Evolutionary conservation across 2,888 invertebrate genomes (phyloP).

Genomic region (Lydus trimaculatus): DNA sequence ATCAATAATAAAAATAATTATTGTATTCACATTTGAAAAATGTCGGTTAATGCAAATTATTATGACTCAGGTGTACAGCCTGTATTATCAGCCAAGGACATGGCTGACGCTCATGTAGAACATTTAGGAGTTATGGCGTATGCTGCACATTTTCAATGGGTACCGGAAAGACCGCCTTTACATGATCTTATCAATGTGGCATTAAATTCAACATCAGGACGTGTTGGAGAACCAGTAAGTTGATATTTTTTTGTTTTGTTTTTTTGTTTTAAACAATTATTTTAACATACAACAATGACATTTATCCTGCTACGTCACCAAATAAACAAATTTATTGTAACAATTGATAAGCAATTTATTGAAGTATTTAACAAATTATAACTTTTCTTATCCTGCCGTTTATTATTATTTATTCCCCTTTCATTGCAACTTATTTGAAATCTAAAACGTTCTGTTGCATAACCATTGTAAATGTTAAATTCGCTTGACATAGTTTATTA

Average conservation of each 20-base stretch:
- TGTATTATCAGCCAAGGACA: constrained; percentile 89
- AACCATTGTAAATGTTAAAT: constrained; percentile 20
- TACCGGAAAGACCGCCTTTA: constrained; percentile 82
- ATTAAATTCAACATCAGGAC: constrained; percentile 82
- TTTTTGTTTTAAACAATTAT: too few relatives aligned
- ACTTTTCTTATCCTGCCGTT: not conserved
- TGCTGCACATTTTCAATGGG: constrained; percentile 90
- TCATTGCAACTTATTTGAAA: not conserved
- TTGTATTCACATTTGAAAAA: too few relatives aligned
- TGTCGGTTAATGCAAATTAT: constrained; percentile 20
- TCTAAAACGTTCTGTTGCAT: constrained; percentile 4
- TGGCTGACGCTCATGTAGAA: constrained; percentile 94
- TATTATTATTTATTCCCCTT: not conserved
- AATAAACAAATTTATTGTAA: too few relatives aligned
- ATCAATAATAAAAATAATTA: too few relatives aligned
- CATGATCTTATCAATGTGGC: constrained; percentile 83
- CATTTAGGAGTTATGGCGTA: constrained; percentile 98
- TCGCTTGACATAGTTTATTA: constrained; percentile 27
- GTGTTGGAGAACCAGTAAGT: constrained; percentile 85
- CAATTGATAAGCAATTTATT: too few relatives aligned
- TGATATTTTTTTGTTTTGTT: too few relatives aligned
- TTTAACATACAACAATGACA: too few relatives aligned
- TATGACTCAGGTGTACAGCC: constrained; percentile 77
- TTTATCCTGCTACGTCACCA: too few relatives aligned
- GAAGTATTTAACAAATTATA: not conserved